A percentile compares a stretch with the other conserved stretches of the same genome.
These are phyloP conservation scores for Laspeyria flexula DNA, from an alignment of 2,888 invertebrate genomes.

Conservation along the genomic window DNA sequence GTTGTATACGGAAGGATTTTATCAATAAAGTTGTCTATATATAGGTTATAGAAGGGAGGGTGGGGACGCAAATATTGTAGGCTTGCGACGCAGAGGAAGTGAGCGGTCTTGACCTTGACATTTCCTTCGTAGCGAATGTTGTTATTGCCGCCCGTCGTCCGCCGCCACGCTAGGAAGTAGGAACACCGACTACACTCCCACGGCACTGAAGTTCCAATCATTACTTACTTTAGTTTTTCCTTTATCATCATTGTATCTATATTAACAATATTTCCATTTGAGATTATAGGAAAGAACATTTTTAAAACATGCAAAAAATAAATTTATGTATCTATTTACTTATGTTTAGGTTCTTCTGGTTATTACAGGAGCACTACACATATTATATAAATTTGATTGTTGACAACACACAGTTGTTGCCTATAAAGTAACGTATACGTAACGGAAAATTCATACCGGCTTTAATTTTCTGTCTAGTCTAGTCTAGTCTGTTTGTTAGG, in stretches of 20 bases:
- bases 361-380: no score
- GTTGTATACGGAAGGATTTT: conserved; percentile 4
- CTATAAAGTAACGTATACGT: no score
- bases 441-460: no score
- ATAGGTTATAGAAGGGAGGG: conserved; percentile 25
- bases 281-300: neutral
- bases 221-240: conserved; percentile 22
- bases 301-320: no score
- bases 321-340: no score
- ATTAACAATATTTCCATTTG: conserved; percentile 5
- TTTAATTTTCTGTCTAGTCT: no score
- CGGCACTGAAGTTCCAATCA: conserved; percentile 39
- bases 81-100: conserved; percentile 70
- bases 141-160: conserved; percentile 33
- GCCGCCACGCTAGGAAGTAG: conserved; percentile 43
- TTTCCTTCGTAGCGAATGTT: conserved; percentile 71
- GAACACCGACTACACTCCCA: conserved; percentile 45
- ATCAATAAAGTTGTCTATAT: conserved; percentile 3
- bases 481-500: no score
- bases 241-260: conserved; percentile 1
- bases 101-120: conserved; percentile 81
- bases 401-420: no score
- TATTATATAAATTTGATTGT: no score
- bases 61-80: conserved; percentile 44
- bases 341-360: no score